A percentile compares a stretch with the other conserved stretches of the same genome.
Evolutionary conservation across 2,888 invertebrate species (phyloP).

Genomic region (Luperina nickerlii): DNA sequence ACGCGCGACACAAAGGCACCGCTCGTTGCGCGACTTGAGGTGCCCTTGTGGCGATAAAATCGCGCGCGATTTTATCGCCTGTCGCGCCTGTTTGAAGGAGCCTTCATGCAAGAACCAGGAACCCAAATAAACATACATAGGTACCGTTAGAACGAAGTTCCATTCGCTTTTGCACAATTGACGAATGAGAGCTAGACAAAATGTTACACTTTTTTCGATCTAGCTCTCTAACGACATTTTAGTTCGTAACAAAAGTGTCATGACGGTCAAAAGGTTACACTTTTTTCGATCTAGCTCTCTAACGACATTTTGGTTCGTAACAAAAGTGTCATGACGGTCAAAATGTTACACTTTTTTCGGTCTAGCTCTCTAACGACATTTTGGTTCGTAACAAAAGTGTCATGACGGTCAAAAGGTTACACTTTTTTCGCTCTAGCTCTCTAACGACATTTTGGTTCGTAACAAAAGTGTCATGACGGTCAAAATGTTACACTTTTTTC

Average conservation of each 20-base stretch:
- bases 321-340: not conserved
- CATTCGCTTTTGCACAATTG: not conserved
- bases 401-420: not conserved
- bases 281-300: not conserved
- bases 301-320: not conserved
- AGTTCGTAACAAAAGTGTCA: not conserved
- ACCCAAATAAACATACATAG: not conserved
- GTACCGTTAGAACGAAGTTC: not conserved
- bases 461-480: not conserved
- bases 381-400: not conserved
- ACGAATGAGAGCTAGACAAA: not conserved
- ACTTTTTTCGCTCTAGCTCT: not conserved
- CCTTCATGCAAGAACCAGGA: not conserved
- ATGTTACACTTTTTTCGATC: not conserved
- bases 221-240: not conserved
- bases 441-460: not conserved
- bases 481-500: not conserved
- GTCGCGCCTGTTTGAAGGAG: too few species aligned
- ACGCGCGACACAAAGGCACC: too few species aligned
- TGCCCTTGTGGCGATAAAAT: too few species aligned
- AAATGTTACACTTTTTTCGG: not conserved
- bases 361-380: not conserved
- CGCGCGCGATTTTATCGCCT: too few species aligned
- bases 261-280: not conserved
- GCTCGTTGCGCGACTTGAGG: too few species aligned